Evolutionary conservation across 2,113 vertebrate species (phyloP), one percentile per base, ranked within the genome.

Genomic region (Fulmarus glacialis): DNA sequence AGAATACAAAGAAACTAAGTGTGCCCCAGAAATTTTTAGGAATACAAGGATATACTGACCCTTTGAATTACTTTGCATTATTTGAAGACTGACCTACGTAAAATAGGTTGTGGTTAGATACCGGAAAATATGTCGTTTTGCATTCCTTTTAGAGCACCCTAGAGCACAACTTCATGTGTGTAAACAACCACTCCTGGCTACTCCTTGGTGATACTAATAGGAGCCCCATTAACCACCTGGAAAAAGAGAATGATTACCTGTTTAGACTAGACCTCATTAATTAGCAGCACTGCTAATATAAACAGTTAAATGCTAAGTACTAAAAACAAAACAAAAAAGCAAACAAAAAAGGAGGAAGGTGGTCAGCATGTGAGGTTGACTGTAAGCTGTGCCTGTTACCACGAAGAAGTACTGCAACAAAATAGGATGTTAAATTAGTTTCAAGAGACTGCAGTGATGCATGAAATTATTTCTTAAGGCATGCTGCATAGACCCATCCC

Each of bases 381-480:
- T 92, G 52, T 82, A 93, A 98, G 92, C 66, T 91, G 70, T 96
- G 94, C 48, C 97, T 93, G 85, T 90, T 97, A 83, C 97, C 93
- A 97, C 94, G 94, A 90, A 96, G 93, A 66, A 96, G 63, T 77
- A 85, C 97, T 90, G 97, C 89, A 95, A 97, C 96, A 97, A 98
- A 98, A 98, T 91, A 90, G 97, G 95, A 97, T 91, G 86, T 97
- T 98, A 98, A 98, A 98, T 99, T 98, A 97, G 98, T 98, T 98
- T 98, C 96, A 96, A 98, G 98, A 98, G 98, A 98, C 98, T 96
- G 98, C 98, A 98, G 98, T 96, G 97, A 98, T 98, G 98, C 99
- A 98, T 99, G 98, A 99, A 99, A 99, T 99, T 98, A 99, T 98
- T 98, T 98, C 98, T 98, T 98, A 96, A 97, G 97, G 98, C 95